These are phyloP conservation scores for Chymomyza fuscimana DNA, from an alignment of 2,888 invertebrate species.

Conservation along the genomic window DNA sequence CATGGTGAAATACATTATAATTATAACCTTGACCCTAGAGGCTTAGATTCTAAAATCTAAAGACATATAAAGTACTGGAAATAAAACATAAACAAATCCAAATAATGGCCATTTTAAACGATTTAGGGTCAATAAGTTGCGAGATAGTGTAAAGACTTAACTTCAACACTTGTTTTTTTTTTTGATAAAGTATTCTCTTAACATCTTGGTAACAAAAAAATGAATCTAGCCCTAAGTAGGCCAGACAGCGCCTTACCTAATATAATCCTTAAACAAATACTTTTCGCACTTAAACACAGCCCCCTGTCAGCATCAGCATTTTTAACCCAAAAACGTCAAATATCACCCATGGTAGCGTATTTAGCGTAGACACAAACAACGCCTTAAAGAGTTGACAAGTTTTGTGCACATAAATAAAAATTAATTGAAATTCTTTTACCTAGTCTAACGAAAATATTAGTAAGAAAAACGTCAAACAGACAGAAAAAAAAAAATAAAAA, in stretches of 20 bases:
- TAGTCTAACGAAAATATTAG: constrained; percentile 43
- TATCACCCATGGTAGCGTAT: not conserved
- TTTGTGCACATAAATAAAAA: constrained; percentile 71
- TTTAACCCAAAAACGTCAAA: not conserved
- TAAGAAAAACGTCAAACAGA: constrained; percentile 46
- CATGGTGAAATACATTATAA: too few species aligned
- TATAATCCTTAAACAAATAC: not conserved
- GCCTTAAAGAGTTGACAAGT: constrained; percentile 35
- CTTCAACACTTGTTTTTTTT: too few species aligned
- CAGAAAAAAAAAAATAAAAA: constrained; percentile 37
- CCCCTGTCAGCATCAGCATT: not conserved
- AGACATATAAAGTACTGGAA: too few species aligned
- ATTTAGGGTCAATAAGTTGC: too few species aligned
- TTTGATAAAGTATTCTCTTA: too few species aligned
- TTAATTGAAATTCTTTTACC: constrained; percentile 76
- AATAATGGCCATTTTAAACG: too few species aligned
- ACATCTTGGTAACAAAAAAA: too few species aligned
- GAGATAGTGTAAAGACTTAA: too few species aligned
- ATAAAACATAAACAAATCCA: too few species aligned
- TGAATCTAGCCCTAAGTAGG: too few species aligned
- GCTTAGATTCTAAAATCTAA: too few species aligned
- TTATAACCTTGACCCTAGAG: too few species aligned
- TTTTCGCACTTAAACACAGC: not conserved
- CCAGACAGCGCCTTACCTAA: not conserved
- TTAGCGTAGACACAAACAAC: constrained; percentile 4